These are phyloP conservation scores for Characodon lateralis DNA, from an alignment of 2,797 vertebrate species.

Conservation along the genomic window DNA sequence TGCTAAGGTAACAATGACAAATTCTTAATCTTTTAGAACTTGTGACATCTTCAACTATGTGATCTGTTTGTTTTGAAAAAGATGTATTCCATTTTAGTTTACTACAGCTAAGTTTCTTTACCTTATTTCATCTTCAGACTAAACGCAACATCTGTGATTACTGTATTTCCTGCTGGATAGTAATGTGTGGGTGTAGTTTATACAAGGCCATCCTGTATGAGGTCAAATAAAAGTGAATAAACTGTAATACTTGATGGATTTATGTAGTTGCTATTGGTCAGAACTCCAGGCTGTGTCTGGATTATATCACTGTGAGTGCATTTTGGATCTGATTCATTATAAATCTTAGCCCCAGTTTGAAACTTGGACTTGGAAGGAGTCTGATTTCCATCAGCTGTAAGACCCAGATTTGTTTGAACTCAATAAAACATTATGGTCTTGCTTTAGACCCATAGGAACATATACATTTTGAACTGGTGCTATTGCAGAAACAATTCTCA, in stretches of 20 bases:
- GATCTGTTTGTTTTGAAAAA: constrained; percentile 28
- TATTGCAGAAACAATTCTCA: neutral
- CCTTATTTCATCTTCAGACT: constrained; percentile 63
- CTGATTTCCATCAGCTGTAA: constrained; percentile 49
- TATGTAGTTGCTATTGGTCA: constrained; percentile 55
- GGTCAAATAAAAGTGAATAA: constrained; percentile 54
- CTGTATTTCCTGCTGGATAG: constrained; percentile 30
- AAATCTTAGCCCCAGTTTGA: constrained; percentile 39
- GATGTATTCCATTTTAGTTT: constrained; percentile 24
- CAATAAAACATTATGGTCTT: constrained; percentile 25
- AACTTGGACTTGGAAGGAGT: constrained; percentile 38
- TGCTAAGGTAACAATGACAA: constrained; percentile 86
- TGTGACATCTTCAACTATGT: constrained; percentile 20
- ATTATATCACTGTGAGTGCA: constrained; percentile 43
- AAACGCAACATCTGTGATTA: constrained; percentile 61
- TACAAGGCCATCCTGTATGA: constrained; percentile 20
- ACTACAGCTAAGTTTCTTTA: constrained; percentile 11
- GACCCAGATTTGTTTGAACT: constrained; percentile 29
- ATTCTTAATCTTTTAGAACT: constrained; percentile 7
- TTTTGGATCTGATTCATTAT: constrained; percentile 46
- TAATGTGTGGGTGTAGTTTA: constrained; percentile 56
- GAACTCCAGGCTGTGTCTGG: constrained; percentile 52
- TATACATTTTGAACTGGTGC: constrained; percentile 18
- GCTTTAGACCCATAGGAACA: constrained; percentile 24
- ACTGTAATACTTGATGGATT: constrained; percentile 44